Base-by-base conservation (phyloP, 2,113 vertebrate genomes). In the Atherinomorus stipes region DNA sequence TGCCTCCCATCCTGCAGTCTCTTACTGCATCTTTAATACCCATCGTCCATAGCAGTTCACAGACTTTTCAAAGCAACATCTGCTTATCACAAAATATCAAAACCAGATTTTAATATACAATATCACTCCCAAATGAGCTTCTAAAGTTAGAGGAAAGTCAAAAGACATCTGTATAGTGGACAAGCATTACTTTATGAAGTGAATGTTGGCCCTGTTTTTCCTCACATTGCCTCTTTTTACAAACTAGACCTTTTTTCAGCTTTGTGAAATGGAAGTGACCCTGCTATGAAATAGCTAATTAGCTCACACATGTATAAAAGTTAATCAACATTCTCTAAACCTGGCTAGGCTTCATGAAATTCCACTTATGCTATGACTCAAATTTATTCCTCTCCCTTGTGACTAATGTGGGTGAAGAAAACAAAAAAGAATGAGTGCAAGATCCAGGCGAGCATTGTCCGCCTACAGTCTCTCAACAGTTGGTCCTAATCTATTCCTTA, bases 391-490 rank as follows among this genome's bases (percentile, higher is more conserved):
- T 79, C 54, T 68, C 47, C 71, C 74, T 72, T 85, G 74, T 74
- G 87, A 89, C 50, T 77, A 79, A 85, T 83, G 66, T 74, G 74
- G 82, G 71, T 53, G 78, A 80, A 85, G 78, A 80, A 85, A 76
- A 85, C 76, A 85, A 89, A 82, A 85, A 72, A 16, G 37, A 80
- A 50, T 16, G 61, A 57, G 34, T 72, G 74, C 58, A 74, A 68
- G 62, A 85, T 85, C 73, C 19, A 21, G 63, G 56, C 80, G 53
- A 82, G 78, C 74, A 68, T 80, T 85, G 82, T 88, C 85, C 84
- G 73, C 90, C 90, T 81, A 81, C 88, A 73, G 83, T 88, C 87
- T 91, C 73, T 86, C 86, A 86, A 71, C 75, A 80, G 54, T 66
- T 49, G 47, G 63, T 78, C 74, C 75, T 66, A 31, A 85, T 87